Percentiles rank a stretch among this genome's conserved stretches.
phyloP scores from a whole-genome alignment of 2,888 invertebrate genomes.

The Hydraecia micacea region DNA sequence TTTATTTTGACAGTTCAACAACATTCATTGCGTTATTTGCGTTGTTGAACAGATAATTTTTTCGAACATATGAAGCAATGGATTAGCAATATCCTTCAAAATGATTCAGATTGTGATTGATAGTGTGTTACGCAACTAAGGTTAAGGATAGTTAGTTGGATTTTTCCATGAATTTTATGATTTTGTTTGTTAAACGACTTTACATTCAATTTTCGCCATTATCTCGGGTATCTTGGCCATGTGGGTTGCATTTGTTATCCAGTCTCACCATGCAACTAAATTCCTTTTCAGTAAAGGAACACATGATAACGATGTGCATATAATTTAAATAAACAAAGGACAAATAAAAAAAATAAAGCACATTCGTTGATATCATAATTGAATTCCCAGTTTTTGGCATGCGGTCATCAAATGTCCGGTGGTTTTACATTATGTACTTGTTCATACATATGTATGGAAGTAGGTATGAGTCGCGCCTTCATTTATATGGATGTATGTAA shows the following conservation, averaged over 20 bases:
- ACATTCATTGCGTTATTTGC: background rate
- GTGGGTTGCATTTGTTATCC: background rate
- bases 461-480: constrained; percentile 29
- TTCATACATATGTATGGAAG: constrained; percentile 33
- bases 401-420: constrained; percentile 55
- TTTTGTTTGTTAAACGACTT: background rate
- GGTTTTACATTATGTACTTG: constrained; percentile 36
- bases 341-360: constrained; percentile 24
- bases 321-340: constrained; percentile 31
- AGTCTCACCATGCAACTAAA: background rate
- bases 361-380: constrained; percentile 40
- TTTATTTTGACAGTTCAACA: background rate
- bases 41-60: background rate
- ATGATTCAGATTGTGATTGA: background rate
- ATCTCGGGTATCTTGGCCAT: background rate
- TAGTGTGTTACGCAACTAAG: background rate
- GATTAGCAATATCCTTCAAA: background rate
- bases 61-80: background rate
- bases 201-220: background rate
- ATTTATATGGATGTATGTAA: constrained; percentile 7
- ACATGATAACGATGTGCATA: constrained; percentile 24
- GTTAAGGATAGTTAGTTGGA: background rate
- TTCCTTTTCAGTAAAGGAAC: background rate
- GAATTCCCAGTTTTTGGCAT: constrained; percentile 60
- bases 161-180: background rate